Base-by-base conservation (phyloP, 37 sponge, comb jelly and placozoan genomes). In the Aphrocallistes beatrix region DNA sequence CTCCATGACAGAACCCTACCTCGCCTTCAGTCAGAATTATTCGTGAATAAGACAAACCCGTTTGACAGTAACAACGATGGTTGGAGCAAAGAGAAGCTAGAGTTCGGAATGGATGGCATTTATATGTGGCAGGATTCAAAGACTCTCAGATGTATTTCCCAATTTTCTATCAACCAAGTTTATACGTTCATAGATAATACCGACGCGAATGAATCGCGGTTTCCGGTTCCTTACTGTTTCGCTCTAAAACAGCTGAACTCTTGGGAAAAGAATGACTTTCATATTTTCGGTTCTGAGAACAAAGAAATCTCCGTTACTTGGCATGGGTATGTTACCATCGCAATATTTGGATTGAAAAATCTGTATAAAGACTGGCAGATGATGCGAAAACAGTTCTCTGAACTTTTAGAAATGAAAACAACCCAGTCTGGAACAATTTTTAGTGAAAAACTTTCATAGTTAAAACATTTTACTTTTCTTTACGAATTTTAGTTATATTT, bases 291-390 rank as follows among this genome's bases (percentile, higher is more conserved):
- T 28, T 25, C 75, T 25, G 32, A 21, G n/a, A 13, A 60, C 3
- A 60, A 60, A 32, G 75, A 60, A 60, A 13, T 13, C 8, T 60
- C 3, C 21, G 10, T 30, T 19, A 60, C 75, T 3, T 60, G 75
- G 17, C 34, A 60, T 13, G 75, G 75, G 3, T 60, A 60, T 13
- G n/a, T 60, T 13, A 60, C 75, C 25, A 60, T 60, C n/a, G 75
- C 28, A 32, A 60, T 60, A 6, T 60, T 60, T 28, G 75, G 75
- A 28, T 60, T 60, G 34, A 60, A 60, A 60, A 21, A 19, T 3
- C 34, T 60, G 34, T 60, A 60, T 30, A 60, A 60, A 60, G 75
- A 60, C 75, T 60, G 75, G 75, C 75, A 60, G n/a, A 60, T 60
- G n/a, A 60, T 60, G 75, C 10, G 75, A 28, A 60, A 60, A 13